Evolutionary conservation across 30 jellyfish, hydroid and myxozoan species (phyloP), one percentile per base, ranked within the genome.

Genomic region (Hydractinia symbiolongicarpus): DNA sequence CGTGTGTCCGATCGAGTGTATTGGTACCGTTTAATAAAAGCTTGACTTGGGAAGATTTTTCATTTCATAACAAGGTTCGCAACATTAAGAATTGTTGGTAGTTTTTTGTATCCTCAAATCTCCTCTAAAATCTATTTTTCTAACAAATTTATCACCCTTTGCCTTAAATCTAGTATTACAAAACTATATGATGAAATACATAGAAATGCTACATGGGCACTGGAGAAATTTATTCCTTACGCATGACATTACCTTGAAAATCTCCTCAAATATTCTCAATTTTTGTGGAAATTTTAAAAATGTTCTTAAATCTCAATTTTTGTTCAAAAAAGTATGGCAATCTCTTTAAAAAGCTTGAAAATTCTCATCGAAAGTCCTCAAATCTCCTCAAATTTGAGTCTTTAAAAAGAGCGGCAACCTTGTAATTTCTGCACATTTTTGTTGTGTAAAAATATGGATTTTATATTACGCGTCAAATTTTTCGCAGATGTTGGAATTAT

Each of bases 41-140:
- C 58, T 16, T 55, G 16, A 76, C 20, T 68, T 89, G 95, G 95
- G 76, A 83, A 78, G 96, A 89, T 66, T 89, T 44, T 77, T 40
- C 85, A 1, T 84, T 89, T 54, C 96, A 89, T 54, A 89, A 89
- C 66, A 58, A 56, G 96, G 96, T 88, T 14, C 52, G 89, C 56
- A 17, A 7, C 21, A 54, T 54, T 55, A 50, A n/a, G 5, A 4
- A 7, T 19, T 49, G 1, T 49, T 1, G 14, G 1, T 67, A 30
- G 11, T 13, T 13, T 15, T 30, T 13, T 67, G n/a, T 15, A 30
- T 10, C 51, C 77, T 67, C 49, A 67, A 19, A 8, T 67, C 19
- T 67, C 77, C 49, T 8, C 77, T 19, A 9, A 8, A 67, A 19
- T 13, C 19, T 20, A 14, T 52, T 70, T 17, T 70, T 70, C n/a